Percentiles rank a stretch among this genome's conserved stretches.
Conservation (phyloP, 1,140 invertebrate species). For the Neuroterus valhalla region DNA sequence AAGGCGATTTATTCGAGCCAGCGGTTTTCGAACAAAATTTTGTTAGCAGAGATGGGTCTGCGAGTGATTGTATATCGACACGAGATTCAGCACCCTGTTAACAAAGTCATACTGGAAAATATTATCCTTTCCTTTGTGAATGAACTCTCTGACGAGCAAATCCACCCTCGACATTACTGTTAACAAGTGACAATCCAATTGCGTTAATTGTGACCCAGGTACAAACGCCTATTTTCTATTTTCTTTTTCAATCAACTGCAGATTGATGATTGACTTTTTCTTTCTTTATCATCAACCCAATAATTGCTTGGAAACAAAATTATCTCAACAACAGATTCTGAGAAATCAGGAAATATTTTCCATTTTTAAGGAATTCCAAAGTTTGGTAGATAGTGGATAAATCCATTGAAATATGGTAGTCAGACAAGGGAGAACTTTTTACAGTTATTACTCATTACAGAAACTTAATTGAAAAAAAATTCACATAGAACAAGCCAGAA, state of each 20-base stretch:
- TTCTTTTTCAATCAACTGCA: slow-evolving; percentile 5
- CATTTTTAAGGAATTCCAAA: too few relatives aligned
- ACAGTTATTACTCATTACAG: too few relatives aligned
- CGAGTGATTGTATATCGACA: slow-evolving; percentile 9
- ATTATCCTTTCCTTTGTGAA: slow-evolving; percentile 6
- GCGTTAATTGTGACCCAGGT: slow-evolving; percentile 1
- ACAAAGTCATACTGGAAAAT: slow-evolving; percentile 16
- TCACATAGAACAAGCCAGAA: too few relatives aligned
- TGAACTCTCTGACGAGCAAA: slow-evolving; percentile 10
- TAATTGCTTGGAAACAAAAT: too few relatives aligned
- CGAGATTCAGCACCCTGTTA: neutral
- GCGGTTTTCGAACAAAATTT: neutral
- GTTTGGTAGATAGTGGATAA: too few relatives aligned
- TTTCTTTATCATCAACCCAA: neutral
- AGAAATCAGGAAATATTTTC: too few relatives aligned
- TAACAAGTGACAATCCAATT: slow-evolving; percentile 27
- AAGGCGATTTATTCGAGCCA: slow-evolving; percentile 6
- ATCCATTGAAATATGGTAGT: too few relatives aligned
- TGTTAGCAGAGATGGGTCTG: neutral
- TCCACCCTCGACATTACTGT: slow-evolving; percentile 13
- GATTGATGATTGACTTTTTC: slow-evolving; percentile 5
- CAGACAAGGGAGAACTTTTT: too few relatives aligned
- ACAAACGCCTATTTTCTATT: neutral
- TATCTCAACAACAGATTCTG: too few relatives aligned
- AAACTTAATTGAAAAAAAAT: too few relatives aligned